Evolutionary conservation across 1,140 invertebrate species (phyloP), one percentile per base, ranked within the genome.

Genomic region (Drosophila pectinifera): DNA sequence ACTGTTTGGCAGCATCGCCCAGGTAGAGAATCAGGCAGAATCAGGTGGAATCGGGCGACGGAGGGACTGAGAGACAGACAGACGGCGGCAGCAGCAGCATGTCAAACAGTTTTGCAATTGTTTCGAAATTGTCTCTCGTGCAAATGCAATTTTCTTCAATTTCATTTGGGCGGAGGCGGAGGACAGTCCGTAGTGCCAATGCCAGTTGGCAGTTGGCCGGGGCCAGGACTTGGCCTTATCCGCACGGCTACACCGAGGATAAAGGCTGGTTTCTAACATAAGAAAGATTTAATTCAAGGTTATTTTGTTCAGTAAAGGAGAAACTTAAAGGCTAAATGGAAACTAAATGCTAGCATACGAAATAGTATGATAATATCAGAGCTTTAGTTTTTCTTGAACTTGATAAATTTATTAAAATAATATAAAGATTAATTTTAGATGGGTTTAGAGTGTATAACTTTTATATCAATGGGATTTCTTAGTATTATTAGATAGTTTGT

Each of bases 141-240:
- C 85, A 89, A 89, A 89, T 89, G 85, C 85, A 89, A 89, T 89
- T 89, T 89, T 89, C 85, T 90, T 90, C 85, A 90, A 89, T 89
- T 89, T 90, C 80, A 90, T 89, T 89, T 85, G 80, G 85, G 80
- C 84, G 84, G 80, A 80, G 80, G 73, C 73, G 69, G 49, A 51
- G 64, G 49, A 48, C 34, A 68, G 63, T 73, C 65, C 64, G 39
- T 81, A 75, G 39, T 86, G 61, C 26, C 78, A 70, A 70, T 79
- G 82, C 70, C 79, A 82, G 58, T 62, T 86, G 81, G 81, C 81
- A 85, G 78, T 72, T 77, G 63, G 63, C 73, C 56, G 49, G 39
- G 39, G 53, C 45, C 56, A 77, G 64, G 38, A 55, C 48, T 69
- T 53, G 39, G 38, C 53, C 64, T 36, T 24, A 68, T 68, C 64